phyloP scores from a whole-genome alignment of 2,888 invertebrate genomes.

The Apotomis betuletana region DNA sequence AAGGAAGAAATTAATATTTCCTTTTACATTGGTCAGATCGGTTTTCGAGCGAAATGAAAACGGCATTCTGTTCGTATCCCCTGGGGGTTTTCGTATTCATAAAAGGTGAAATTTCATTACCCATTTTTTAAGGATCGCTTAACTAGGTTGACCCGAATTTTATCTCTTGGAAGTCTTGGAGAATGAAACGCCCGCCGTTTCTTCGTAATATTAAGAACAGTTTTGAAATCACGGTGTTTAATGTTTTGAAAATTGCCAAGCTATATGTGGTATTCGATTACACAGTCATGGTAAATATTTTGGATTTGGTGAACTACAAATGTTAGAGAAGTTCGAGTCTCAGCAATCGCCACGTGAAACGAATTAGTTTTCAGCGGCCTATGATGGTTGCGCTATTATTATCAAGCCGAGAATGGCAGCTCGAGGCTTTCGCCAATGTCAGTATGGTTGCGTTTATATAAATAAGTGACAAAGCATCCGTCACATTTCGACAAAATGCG shows the following conservation, averaged over 20 bases:
- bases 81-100: constrained; percentile 34
- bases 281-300: too few relatives aligned
- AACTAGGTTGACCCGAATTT: constrained; percentile 53
- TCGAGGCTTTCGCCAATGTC: too few relatives aligned
- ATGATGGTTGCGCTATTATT: too few relatives aligned
- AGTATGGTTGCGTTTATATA: too few relatives aligned
- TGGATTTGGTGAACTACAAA: too few relatives aligned
- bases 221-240: not conserved
- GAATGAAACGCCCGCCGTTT: constrained; percentile 25
- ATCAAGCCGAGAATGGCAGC: too few relatives aligned
- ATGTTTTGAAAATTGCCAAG: not conserved
- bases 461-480: too few relatives aligned
- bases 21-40: constrained; percentile 38
- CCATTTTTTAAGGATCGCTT: constrained; percentile 50
- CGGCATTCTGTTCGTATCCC: constrained; percentile 28
- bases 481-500: too few relatives aligned
- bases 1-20: constrained; percentile 33
- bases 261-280: too few relatives aligned
- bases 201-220: constrained; percentile 14
- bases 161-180: constrained; percentile 46
- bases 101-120: constrained; percentile 55
- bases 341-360: too few relatives aligned
- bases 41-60: constrained; percentile 29
- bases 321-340: too few relatives aligned
- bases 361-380: too few relatives aligned